Evolutionary conservation across 2,113 vertebrate genomes (phyloP), one percentile per base, ranked within the genome.

Genomic region (Rallus limicola): DNA sequence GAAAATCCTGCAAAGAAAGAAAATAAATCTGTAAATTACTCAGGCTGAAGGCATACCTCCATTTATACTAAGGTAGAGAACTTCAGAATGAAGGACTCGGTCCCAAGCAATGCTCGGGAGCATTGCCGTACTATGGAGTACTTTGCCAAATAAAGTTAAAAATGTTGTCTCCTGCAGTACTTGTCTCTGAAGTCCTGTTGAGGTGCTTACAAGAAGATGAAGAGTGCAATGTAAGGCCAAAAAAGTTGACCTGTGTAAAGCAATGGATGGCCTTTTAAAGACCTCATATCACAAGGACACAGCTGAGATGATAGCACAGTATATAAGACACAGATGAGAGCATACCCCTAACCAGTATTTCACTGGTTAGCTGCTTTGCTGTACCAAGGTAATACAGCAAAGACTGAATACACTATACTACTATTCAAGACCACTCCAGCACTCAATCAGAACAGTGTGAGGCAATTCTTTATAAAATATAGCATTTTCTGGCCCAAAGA

Each of bases 351-450:
- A 83, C 64, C 2, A 0, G 18, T 56, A 67, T 83, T 60, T 86
- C 86, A 60, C 18, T 81, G 31, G 78, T 93, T 40, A 83, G 69
- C 31, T 42, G 36, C 72, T 83, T 68, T 20, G 15, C 18, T 34
- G 31, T 77, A 58, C 19, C 5, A 36, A 75, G 26, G 13, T 40
- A 21, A 33, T 74, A 33, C 2, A 16, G 59, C n/a, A 97, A 95
- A 94, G 83, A 97, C 82, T 91, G 89, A 90, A 94, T 93, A 93
- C 71, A 78, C 81, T 77, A 83, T 65, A 91, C 36, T 88, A 68
- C 75, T 91, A n/a, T 83, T 96, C 88, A 90, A 96, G 86, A 96
- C 74, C 53, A 59, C 83, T 92, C 96, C 91, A 95, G 56, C 93
- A 91, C 71, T 82, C 85, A 77, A 58, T 69, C 92, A 94, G 76